These are phyloP conservation scores for Ganaspis brasiliensis DNA, from an alignment of 2,888 invertebrate genomes.

Conservation along the genomic window DNA sequence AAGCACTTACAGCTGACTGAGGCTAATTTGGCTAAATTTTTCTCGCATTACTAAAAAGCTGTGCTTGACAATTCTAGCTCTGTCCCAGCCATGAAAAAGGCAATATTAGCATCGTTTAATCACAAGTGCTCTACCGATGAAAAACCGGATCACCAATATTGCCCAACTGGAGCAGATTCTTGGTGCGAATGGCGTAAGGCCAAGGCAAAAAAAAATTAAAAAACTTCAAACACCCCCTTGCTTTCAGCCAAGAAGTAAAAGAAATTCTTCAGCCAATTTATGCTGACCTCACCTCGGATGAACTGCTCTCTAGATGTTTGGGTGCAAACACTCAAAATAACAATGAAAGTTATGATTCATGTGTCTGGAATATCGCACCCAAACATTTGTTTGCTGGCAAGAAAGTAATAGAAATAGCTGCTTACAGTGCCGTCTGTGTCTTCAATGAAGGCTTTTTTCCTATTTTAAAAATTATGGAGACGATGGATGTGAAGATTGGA, in stretches of 20 bases:
- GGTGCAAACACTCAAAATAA: constrained; percentile 44
- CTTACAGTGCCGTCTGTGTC: too few species aligned
- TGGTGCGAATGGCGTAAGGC: too few species aligned
- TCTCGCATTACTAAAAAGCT: background rate
- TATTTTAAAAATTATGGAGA: too few species aligned
- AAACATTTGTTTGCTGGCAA: background rate
- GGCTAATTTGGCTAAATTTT: constrained; percentile 1
- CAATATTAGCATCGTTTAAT: too few species aligned
- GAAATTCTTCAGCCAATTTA: constrained; percentile 26
- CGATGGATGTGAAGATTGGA: too few species aligned
- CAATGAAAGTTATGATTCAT: too few species aligned
- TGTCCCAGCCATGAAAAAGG: too few species aligned
- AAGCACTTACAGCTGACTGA: constrained; percentile 6
- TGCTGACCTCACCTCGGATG: too few species aligned
- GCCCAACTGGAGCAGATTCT: background rate
- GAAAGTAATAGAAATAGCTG: too few species aligned
- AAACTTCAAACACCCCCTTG: constrained; percentile 14
- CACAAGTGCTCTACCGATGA: too few species aligned
- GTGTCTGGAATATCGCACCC: background rate
- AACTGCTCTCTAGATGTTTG: constrained; percentile 45
- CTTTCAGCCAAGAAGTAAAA: too few species aligned
- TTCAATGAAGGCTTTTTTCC: too few species aligned
- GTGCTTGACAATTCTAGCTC: background rate
- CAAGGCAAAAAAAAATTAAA: background rate
- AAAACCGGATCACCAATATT: background rate